phyloP scores from a whole-genome alignment of 2,113 vertebrate species.

The Dendrocopos noguchii region DNA sequence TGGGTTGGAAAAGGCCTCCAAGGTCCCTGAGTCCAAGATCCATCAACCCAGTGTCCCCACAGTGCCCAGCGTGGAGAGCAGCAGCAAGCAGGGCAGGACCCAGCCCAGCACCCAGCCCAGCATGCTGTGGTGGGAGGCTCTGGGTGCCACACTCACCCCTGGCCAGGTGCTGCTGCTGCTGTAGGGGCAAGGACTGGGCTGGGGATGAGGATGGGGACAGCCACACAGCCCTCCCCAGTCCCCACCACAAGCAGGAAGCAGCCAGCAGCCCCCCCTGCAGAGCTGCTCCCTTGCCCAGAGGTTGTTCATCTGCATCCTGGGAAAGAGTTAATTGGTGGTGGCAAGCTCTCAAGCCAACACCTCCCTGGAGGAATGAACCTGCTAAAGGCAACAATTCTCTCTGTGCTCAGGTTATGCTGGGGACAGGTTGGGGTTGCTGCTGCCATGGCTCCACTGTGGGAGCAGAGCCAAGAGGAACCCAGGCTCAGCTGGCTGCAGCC shows the following conservation, averaged over 20 bases:
- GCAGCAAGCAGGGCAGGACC: not conserved
- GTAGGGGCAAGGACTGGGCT: accelerated
- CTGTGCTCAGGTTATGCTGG: not conserved
- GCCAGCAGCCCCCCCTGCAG: not conserved
- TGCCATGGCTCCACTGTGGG: not conserved
- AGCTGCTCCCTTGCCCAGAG: not conserved
- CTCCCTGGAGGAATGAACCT: conserved; percentile 57
- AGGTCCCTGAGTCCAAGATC: too few species aligned
- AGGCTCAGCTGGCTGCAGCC: not conserved
- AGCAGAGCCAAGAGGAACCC: not conserved
- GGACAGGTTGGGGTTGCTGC: not conserved
- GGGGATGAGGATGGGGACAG: not conserved
- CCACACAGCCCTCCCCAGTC: accelerated
- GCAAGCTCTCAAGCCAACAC: conserved; percentile 53
- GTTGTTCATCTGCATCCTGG: not conserved
- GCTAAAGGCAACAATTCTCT: conserved; percentile 60
- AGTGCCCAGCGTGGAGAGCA: accelerated
- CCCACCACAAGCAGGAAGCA: not conserved
- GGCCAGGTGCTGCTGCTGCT: accelerated
- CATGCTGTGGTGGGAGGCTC: accelerated
- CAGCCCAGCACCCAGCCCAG: accelerated
- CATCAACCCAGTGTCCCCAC: not conserved
- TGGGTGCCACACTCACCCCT: accelerated
- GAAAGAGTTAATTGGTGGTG: conserved; percentile 47
- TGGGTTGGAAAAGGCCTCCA: too few species aligned